These are phyloP conservation scores for Drosophila basisetae DNA, from an alignment of 2,888 invertebrate species.

Conservation along the genomic window DNA sequence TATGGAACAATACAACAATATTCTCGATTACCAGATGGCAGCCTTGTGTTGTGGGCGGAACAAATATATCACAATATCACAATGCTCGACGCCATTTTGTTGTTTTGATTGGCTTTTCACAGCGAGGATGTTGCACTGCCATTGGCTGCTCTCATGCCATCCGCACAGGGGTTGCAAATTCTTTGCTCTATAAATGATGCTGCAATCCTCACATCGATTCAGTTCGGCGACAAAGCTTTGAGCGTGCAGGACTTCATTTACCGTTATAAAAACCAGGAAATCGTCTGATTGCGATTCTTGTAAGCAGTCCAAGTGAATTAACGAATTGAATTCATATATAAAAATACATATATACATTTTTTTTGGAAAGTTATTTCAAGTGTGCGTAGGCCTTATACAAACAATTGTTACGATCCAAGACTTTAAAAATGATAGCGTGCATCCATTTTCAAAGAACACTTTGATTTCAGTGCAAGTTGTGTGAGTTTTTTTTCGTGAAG, in stretches of 20 bases:
- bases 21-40: background rate
- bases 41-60: constrained; percentile 12
- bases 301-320: constrained; percentile 30
- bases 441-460: background rate
- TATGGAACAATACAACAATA: background rate
- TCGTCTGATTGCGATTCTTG: constrained; percentile 36
- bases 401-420: background rate
- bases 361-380: constrained; percentile 23
- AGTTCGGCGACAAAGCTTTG: constrained; percentile 62
- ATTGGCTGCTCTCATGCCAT: constrained; percentile 48
- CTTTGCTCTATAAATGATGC: constrained; percentile 77
- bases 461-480: constrained; percentile 17
- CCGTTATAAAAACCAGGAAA: constrained; percentile 3
- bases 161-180: constrained; percentile 40
- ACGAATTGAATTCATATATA: background rate
- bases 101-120: constrained; percentile 45
- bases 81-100: constrained; percentile 63
- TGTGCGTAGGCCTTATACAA: constrained; percentile 1
- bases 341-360: background rate
- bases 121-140: constrained; percentile 18
- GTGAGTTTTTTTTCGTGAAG: constrained; percentile 21
- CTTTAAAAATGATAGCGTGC: background rate
- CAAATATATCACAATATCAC: background rate
- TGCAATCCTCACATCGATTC: constrained; percentile 53
- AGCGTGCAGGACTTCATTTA: constrained; percentile 30